Evolutionary conservation across 2,888 invertebrate species (phyloP).

Genomic region (Lissonota sp.): DNA sequence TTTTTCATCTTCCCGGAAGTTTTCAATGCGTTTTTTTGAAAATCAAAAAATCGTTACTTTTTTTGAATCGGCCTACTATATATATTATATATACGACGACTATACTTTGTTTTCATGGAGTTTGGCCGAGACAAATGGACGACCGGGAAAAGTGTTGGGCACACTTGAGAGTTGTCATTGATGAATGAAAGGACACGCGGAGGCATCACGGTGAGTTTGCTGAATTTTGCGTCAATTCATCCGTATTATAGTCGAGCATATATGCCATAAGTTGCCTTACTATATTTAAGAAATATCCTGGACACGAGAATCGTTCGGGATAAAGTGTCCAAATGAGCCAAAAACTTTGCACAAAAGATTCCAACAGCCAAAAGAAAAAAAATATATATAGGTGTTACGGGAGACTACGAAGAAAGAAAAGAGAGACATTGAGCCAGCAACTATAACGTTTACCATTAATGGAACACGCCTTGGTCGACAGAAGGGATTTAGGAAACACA

Average conservation of each 20-base stretch:
- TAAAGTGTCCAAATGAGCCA: constrained; percentile 30
- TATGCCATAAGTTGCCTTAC: constrained; percentile 26
- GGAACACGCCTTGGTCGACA: constrained; percentile 52
- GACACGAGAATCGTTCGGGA: not conserved
- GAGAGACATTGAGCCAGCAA: constrained; percentile 4
- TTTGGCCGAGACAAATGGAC: constrained; percentile 51
- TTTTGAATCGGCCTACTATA: no score
- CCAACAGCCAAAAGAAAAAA: constrained; percentile 28
- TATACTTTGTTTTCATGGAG: constrained; percentile 5
- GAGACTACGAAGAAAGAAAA: not conserved
- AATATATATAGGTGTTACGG: constrained; percentile 12
- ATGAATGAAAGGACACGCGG: constrained; percentile 62
- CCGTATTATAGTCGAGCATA: constrained; percentile 8
- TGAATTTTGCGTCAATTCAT: constrained; percentile 35
- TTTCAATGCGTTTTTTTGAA: no score
- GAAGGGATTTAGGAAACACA: constrained; percentile 56
- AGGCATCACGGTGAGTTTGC: constrained; percentile 21
- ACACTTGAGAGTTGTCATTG: constrained; percentile 66
- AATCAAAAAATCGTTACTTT: no score
- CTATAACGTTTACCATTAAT: constrained; percentile 51
- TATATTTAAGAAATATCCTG: constrained; percentile 38
- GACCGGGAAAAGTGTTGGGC: constrained; percentile 19
- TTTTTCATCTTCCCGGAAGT: no score
- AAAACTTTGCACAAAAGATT: constrained; percentile 56
- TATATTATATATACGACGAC: no score